phyloP scores from a whole-genome alignment of 2,888 invertebrate species.

The Polyommatus icarus region DNA sequence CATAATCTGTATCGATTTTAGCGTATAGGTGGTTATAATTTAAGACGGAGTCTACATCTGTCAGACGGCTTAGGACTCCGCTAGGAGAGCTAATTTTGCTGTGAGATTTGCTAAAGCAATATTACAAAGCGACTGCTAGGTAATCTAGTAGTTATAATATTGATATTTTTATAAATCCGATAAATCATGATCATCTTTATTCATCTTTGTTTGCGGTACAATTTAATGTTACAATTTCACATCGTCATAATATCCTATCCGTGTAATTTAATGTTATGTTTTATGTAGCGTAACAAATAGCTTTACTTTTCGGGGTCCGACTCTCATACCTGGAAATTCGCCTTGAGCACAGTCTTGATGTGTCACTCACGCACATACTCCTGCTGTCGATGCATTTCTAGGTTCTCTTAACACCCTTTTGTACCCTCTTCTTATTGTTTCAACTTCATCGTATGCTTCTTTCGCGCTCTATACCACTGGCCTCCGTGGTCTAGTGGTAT shows the following conservation, averaged over 20 bases:
- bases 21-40: slow-evolving; percentile 4
- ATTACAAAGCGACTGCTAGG: background rate
- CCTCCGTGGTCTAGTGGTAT: too few relatives aligned
- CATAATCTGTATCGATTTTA: background rate
- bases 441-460: background rate
- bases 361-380: too few relatives aligned
- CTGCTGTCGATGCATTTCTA: too few relatives aligned
- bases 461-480: too few relatives aligned
- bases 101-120: background rate
- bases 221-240: too few relatives aligned
- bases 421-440: background rate
- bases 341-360: too few relatives aligned
- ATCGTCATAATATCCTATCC: too few relatives aligned
- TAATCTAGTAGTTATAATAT: background rate
- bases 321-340: background rate
- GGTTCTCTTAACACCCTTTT: too few relatives aligned
- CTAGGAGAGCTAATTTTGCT: background rate
- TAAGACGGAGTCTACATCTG: background rate
- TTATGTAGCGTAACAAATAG: background rate
- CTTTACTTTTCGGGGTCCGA: background rate
- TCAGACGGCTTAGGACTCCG: background rate
- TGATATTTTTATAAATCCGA: background rate
- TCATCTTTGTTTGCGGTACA: background rate
- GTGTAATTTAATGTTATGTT: background rate
- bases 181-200: background rate